A percentile compares a stretch with the other conserved stretches of the same genome.
phyloP scores from a whole-genome alignment of 2,113 vertebrate species.

The Hemicordylus capensis region DNA sequence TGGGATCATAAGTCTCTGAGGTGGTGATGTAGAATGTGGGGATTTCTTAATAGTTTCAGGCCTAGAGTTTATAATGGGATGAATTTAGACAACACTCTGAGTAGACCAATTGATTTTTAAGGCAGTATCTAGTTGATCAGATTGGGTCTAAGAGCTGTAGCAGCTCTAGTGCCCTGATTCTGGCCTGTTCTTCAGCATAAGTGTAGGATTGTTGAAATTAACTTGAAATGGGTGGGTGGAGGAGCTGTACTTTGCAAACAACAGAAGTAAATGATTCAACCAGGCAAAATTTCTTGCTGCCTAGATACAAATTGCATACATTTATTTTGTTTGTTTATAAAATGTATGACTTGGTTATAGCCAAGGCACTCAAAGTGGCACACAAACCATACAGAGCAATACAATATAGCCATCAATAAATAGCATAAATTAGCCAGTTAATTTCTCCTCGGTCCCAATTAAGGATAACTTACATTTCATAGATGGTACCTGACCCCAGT shows the following conservation, averaged over 20 bases:
- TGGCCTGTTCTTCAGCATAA: neutral
- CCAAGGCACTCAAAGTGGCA: neutral
- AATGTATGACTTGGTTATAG: too few species aligned
- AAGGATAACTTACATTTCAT: too few species aligned
- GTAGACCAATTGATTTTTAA: neutral
- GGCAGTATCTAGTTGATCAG: neutral
- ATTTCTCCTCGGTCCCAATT: too few species aligned
- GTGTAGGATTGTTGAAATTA: neutral
- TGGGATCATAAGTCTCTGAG: neutral
- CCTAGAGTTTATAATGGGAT: neutral
- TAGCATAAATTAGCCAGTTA: neutral
- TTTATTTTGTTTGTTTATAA: too few species aligned
- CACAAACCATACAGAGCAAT: neutral
- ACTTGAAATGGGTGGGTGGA: neutral
- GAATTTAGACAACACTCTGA: neutral
- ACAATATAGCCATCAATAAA: neutral
- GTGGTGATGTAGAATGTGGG: neutral
- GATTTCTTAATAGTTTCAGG: neutral
- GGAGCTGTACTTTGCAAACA: neutral
- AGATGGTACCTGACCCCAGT: too few species aligned
- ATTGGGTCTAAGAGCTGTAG: neutral
- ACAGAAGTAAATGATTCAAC: neutral
- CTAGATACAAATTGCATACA: constrained; percentile 5
- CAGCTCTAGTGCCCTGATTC: neutral
- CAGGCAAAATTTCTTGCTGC: neutral